A percentile compares a stretch with the other conserved stretches of the same genome.
These are phyloP conservation scores for Ahaetulla prasina DNA, from an alignment of 2,113 vertebrate genomes.

Conservation along the genomic window DNA sequence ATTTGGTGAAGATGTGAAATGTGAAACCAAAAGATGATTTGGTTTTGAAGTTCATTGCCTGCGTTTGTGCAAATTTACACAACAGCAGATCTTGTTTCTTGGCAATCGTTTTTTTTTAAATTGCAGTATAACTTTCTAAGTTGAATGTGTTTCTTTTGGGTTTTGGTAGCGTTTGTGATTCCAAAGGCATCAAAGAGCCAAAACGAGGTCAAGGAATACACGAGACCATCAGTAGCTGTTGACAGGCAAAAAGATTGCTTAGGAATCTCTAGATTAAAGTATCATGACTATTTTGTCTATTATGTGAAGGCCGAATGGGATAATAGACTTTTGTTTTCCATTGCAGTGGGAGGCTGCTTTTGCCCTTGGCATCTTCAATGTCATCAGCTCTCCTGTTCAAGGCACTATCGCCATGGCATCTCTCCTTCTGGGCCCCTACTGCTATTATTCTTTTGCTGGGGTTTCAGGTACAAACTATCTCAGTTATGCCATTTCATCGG, in stretches of 20 bases:
- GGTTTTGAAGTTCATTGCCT: no score
- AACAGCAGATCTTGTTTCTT: background rate
- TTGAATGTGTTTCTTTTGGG: background rate
- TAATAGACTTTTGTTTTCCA: constrained; percentile 47
- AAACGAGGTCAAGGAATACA: background rate
- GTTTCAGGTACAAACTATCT: constrained; percentile 47
- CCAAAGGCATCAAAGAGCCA: background rate
- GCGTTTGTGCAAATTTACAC: background rate
- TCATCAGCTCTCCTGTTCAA: constrained; percentile 42
- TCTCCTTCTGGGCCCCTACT: constrained; percentile 50
- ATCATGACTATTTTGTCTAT: background rate
- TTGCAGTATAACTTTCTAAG: background rate
- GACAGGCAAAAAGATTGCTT: background rate
- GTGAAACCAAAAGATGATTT: background rate
- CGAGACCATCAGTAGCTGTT: background rate
- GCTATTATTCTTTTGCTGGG: constrained; percentile 52
- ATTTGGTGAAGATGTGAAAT: background rate
- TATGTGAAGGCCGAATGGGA: constrained; percentile 27
- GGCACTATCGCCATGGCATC: constrained; percentile 54
- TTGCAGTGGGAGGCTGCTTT: constrained; percentile 63
- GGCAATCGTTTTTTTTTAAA: background rate
- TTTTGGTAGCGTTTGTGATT: background rate
- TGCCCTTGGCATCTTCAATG: constrained; percentile 51
- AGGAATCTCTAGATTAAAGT: background rate
- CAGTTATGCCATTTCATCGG: constrained; percentile 35